Evolutionary conservation across 2,113 vertebrate genomes (phyloP), one percentile per base, ranked within the genome.

Genomic region (Eolophus roseicapilla): DNA sequence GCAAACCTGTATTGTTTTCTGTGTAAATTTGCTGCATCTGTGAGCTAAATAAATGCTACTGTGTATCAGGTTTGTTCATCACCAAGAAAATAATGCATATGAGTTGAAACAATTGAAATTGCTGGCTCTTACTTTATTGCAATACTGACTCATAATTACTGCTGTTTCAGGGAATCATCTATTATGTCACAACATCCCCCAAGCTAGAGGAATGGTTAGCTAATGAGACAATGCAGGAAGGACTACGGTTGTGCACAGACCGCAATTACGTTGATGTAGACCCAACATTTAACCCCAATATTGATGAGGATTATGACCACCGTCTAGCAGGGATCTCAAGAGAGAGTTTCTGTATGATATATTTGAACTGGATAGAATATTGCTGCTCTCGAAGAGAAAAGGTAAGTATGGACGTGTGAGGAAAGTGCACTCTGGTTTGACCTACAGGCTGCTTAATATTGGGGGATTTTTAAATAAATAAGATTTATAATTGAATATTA

Each of bases 281-380:
- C 95, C 99, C 99, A 25, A 99, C 99, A 11, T 99, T 99, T 97
- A 99, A 99, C 93, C 99, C 99, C 77, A 99, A 99, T 97, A 99
- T 99, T 50, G 99, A 99, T 63, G 99, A 99, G 95, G 99, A 99
- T 97, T 99, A 99, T 78, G 99, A 99, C 97, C 99, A 99, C 39
- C 98, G 99, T 10, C 97, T 99, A 37, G 99, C 99, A 28, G 99
- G 99, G 88, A 98, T 99, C 97, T 99, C 99, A 39, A 98, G 99
- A 93, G 99, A 99, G 97, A 99, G 99, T 90, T 99, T 99, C 97
- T 99, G 99, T 93, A 98, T 98, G 23, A 98, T 99, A 94, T 99
- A 99, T 97, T 98, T 99, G 91, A 98, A 97, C 96, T 99, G 99
- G 99, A 99, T 99, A 97, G 99, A 99, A 90, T 99, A 99, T 92